Evolutionary conservation across 2,113 vertebrate genomes (phyloP).

Genomic region (Copsychus sechellarum): DNA sequence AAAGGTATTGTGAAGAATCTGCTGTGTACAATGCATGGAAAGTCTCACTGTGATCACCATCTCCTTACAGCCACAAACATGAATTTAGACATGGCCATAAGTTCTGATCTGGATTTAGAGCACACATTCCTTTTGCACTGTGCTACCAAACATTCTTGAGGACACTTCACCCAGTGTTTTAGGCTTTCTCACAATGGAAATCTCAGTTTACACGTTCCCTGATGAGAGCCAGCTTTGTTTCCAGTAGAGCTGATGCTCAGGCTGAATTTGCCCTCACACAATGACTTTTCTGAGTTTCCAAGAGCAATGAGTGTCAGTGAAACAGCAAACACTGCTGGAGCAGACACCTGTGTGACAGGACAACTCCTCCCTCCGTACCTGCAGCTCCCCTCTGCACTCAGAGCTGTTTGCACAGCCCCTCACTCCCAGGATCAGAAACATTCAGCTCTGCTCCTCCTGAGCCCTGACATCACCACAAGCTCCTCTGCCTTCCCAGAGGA

Average conservation of each 20-base stretch:
- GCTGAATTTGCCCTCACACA: background rate
- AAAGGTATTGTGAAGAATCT: background rate
- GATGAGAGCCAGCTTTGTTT: background rate
- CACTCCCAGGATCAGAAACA: background rate
- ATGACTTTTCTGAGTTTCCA: background rate
- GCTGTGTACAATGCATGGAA: background rate
- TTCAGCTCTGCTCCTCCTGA: background rate
- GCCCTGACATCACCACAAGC: background rate
- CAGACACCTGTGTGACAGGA: background rate
- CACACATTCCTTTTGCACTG: background rate
- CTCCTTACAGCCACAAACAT: background rate
- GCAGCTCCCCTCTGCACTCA: background rate
- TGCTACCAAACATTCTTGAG: background rate
- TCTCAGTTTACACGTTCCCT: background rate
- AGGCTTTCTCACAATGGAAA: background rate
- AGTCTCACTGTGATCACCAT: background rate
- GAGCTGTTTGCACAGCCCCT: no score
- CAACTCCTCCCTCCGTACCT: background rate
- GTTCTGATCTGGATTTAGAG: background rate
- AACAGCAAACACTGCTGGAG: background rate
- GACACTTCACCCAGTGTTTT: background rate
- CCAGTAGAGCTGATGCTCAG: background rate
- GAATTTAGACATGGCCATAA: rapidly evolving
- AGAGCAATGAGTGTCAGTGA: rapidly evolving
- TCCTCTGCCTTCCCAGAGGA: background rate